Percentiles rank a stretch among this genome's conserved stretches.
Evolutionary conservation across 2,797 vertebrate genomes (phyloP).

Genomic region (Hydrolagus colliei): DNA sequence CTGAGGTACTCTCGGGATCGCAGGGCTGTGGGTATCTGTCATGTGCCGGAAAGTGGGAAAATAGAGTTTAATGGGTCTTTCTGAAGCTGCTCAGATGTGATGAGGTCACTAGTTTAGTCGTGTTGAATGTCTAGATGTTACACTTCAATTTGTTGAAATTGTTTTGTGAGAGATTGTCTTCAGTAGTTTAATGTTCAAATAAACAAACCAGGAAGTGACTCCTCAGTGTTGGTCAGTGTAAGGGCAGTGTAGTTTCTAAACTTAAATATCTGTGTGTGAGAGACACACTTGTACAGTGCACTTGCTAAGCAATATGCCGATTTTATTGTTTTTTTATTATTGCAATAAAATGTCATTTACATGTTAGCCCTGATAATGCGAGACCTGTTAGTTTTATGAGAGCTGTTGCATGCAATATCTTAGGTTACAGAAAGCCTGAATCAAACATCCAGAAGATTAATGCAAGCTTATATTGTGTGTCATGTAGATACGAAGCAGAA

Average conservation of each 20-base stretch:
- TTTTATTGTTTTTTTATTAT: slow-evolving; percentile 19
- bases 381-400: neutral
- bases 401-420: too few species aligned
- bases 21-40: too few species aligned
- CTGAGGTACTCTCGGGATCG: too few species aligned
- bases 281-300: neutral
- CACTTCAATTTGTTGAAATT: neutral
- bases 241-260: neutral
- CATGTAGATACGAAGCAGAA: neutral
- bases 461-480: neutral
- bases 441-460: neutral
- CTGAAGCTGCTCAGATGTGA: neutral
- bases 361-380: slow-evolving; percentile 9
- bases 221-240: neutral
- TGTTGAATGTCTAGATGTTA: too few species aligned
- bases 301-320: neutral
- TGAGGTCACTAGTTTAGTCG: neutral
- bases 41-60: too few species aligned
- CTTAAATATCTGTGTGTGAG: neutral
- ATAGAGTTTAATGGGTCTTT: too few species aligned
- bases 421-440: neutral
- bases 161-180: neutral
- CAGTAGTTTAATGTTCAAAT: neutral
- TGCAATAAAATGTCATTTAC: slow-evolving; percentile 16
- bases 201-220: neutral